Base-by-base conservation (phyloP, 2,113 vertebrate genomes). In the Lota lota region DNA sequence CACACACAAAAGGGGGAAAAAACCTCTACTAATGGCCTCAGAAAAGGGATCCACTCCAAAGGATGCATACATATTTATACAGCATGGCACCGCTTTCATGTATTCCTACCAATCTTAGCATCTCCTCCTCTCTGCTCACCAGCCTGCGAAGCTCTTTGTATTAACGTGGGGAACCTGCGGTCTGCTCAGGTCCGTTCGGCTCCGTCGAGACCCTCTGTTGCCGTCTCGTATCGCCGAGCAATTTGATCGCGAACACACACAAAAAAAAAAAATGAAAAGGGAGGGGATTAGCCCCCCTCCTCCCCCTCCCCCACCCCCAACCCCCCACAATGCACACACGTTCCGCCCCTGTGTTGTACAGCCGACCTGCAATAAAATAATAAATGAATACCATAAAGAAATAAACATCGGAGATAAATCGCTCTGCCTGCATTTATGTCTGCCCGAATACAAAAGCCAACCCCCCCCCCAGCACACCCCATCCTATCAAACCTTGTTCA, bases 401-500 rank as follows among this genome's bases (percentile, higher is more conserved):
- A 47, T 47, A 11, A 12, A 47, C 7, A 1, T 10, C 10, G 40
- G 40, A 12, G 2, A 47, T 47, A 47, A 47, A 47, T 47, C 12
- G 40, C 28, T 33, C 28, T 4, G 28, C 28, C 28, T 33, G 28
- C 28, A 6, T 33, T 33, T 33, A 33, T 33, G 28, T 33, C 28
- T 33, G 28, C 4, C 7, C 28, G 4, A 33, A 33, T 33, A 33
- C 28, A 33, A 33, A 33, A 33, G 28, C 40, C 28, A 4, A 33
- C 28, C 28, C 28, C 40, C 40, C 40, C 40, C 40, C 6, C 7
- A 0, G 64, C 92, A 92, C 91, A 92, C 91, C 94, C 81, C 82
- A 92, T 90, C 92, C 88, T 92, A 93, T 91, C 77, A 87, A 91
- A 93, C 89, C 93, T 91, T 93, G 86, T 88, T 90, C 89, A 90